phyloP scores from a whole-genome alignment of 2,113 vertebrate species.

The Anolis sagrei region DNA sequence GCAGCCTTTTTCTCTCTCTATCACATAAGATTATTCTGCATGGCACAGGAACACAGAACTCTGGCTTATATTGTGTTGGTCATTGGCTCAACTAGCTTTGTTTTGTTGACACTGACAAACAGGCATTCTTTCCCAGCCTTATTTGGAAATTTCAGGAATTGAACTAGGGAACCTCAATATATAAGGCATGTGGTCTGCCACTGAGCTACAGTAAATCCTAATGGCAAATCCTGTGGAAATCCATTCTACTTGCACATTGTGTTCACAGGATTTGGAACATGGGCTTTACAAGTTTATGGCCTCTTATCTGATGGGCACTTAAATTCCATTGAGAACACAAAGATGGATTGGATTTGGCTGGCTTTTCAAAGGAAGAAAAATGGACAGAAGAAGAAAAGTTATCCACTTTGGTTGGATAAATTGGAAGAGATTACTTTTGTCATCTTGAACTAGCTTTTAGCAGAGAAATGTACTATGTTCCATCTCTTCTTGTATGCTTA shows the following conservation, averaged over 20 bases:
- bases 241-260: neutral
- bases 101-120: neutral
- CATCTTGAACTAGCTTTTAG: neutral
- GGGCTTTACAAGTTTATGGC: neutral
- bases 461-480: neutral
- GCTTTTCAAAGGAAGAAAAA: neutral
- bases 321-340: neutral
- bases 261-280: neutral
- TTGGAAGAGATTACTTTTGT: slow-evolving; percentile 7
- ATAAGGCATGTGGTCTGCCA: no score
- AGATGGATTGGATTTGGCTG: neutral
- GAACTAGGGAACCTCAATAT: neutral
- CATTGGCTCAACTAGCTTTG: no score
- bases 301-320: neutral
- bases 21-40: no score
- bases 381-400: neutral
- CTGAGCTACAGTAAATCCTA: neutral
- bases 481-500: neutral
- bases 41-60: neutral
- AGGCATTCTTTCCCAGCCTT: neutral
- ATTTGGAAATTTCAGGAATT: neutral
- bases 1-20: neutral
- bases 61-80: no score
- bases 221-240: neutral
- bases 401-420: neutral